Evolutionary conservation across 2,797 vertebrate genomes (phyloP).

Genomic region (Schizothorax lantsangensis): DNA sequence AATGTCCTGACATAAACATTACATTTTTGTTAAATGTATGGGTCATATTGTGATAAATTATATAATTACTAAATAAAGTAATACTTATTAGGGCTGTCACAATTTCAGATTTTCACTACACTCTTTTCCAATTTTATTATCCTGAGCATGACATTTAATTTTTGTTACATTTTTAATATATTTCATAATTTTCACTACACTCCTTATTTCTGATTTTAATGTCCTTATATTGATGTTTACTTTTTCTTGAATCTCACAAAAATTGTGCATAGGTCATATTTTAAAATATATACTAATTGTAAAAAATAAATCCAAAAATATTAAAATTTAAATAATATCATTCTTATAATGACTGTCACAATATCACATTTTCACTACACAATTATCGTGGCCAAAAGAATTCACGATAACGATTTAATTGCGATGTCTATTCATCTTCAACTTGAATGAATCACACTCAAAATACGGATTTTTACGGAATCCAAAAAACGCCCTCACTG

Average conservation of each 20-base stretch:
- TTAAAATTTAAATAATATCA: too few species aligned
- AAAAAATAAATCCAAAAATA: too few species aligned
- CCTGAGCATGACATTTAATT: not conserved
- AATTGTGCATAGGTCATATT: too few species aligned
- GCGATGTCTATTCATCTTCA: not conserved
- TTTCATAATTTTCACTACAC: not conserved
- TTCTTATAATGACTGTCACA: not conserved
- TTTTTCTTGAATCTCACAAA: too few species aligned
- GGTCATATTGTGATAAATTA: not conserved
- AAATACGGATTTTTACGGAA: too few species aligned
- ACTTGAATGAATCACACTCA: too few species aligned
- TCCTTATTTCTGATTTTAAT: not conserved
- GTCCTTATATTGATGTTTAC: too few species aligned
- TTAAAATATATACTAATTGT: too few species aligned
- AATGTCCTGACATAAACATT: not conserved
- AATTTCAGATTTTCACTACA: not conserved
- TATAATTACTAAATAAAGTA: not conserved
- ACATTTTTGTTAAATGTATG: not conserved
- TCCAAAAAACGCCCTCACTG: too few species aligned
- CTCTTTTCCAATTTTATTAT: not conserved
- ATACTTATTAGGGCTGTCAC: not conserved
- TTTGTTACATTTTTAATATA: not conserved
- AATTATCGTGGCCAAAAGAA: not conserved
- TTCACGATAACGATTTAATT: not conserved
- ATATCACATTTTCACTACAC: not conserved